These are phyloP conservation scores for Salvelinus sp. DNA, from an alignment of 2,113 vertebrate genomes.

Conservation along the genomic window DNA sequence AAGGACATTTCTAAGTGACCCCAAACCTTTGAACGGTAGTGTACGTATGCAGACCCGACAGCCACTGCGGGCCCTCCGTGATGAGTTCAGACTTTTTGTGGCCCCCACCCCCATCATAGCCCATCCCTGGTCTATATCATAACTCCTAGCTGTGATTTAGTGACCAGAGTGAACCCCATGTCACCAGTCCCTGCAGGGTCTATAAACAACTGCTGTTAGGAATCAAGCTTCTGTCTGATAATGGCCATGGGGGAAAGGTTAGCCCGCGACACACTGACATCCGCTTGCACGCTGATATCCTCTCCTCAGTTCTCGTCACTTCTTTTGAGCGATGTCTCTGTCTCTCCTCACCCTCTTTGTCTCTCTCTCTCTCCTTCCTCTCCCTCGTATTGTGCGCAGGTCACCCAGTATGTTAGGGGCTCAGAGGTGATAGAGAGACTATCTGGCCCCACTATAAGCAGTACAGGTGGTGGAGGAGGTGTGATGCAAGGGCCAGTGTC, in stretches of 20 bases:
- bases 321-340: background rate
- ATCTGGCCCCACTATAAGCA: background rate
- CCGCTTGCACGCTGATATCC: background rate
- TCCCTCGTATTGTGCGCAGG: background rate
- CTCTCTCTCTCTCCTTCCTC: background rate
- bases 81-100: too few species aligned
- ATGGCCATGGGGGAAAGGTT: slow-evolving; percentile 18
- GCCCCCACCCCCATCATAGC: too few species aligned
- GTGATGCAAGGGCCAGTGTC: background rate
- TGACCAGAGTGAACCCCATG: slow-evolving; percentile 10
- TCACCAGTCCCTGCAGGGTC: slow-evolving; percentile 9
- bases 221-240: background rate
- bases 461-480: background rate
- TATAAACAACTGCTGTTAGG: slow-evolving; percentile 16
- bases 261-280: background rate
- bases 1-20: too few species aligned
- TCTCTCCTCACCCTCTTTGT: background rate
- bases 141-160: slow-evolving; percentile 18
- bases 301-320: background rate
- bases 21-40: too few species aligned
- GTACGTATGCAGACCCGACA: too few species aligned
- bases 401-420: background rate
- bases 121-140: background rate
- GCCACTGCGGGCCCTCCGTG: too few species aligned
- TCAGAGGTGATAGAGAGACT: background rate